Conservation (phyloP, 2,888 invertebrate species). For the Oscheius myriophilus region DNA sequence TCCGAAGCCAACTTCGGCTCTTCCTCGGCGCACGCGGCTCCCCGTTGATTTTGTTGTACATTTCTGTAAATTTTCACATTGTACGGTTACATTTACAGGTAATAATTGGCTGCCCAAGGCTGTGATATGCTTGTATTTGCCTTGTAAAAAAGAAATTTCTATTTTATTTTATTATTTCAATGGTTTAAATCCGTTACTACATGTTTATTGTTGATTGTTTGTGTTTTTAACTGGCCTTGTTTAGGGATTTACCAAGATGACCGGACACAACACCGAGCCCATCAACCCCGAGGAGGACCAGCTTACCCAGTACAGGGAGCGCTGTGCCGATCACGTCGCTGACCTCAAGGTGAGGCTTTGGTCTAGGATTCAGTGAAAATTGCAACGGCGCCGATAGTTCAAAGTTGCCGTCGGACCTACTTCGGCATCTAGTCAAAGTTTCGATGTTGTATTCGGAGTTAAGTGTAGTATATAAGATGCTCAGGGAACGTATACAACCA, state of each 20-base stretch:
- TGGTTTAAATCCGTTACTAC: background rate
- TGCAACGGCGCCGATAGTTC: no score
- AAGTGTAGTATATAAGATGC: no score
- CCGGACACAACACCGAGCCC: constrained; percentile 50
- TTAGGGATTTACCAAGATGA: constrained; percentile 27
- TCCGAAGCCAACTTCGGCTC: constrained; percentile 11
- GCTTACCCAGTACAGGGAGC: constrained; percentile 65
- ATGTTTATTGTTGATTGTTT: constrained; percentile 6
- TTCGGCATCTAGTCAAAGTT: no score
- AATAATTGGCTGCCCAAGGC: background rate
- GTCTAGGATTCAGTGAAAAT: background rate
- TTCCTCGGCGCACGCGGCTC: background rate
- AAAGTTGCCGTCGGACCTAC: no score
- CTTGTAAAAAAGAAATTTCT: background rate
- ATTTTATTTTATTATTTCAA: background rate
- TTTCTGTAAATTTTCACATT: no score
- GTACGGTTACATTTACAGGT: no score
- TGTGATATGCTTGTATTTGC: constrained; percentile 9
- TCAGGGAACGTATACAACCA: no score
- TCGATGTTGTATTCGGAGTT: no score
- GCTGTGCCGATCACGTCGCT: constrained; percentile 65
- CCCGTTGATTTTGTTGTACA: no score
- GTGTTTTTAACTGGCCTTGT: background rate
- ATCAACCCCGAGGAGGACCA: constrained; percentile 64
- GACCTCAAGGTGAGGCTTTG: constrained; percentile 55